A percentile compares a stretch with the other conserved stretches of the same genome.
Conservation (phyloP, 2,113 vertebrate genomes). For the Hoplias malabaricus region DNA sequence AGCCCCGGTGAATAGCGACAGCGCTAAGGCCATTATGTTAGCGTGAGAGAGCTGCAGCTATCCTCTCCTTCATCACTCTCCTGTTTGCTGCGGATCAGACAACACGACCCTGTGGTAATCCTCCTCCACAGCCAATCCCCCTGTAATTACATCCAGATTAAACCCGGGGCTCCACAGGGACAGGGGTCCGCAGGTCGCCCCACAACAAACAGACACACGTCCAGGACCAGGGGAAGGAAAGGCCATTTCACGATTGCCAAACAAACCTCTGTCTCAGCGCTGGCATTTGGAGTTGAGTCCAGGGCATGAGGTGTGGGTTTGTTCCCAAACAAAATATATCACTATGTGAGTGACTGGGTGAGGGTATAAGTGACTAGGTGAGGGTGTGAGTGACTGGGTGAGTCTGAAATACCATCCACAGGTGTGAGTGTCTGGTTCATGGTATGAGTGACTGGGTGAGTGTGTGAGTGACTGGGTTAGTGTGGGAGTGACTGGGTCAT, state of each 20-base stretch:
- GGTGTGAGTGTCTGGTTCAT: too few relatives aligned
- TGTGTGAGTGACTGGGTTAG: too few relatives aligned
- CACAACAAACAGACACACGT: background rate
- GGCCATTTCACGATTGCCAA: background rate
- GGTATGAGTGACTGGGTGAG: too few relatives aligned
- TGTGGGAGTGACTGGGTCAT: too few relatives aligned
- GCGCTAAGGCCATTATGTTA: slow-evolving; percentile 8
- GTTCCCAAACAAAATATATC: too few relatives aligned
- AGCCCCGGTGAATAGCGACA: background rate
- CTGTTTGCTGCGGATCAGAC: slow-evolving; percentile 29
- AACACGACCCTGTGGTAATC: background rate
- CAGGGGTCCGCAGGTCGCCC: background rate
- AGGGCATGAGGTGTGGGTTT: background rate
- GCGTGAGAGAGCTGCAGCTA: background rate
- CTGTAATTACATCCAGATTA: slow-evolving; percentile 7
- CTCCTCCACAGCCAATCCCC: background rate
- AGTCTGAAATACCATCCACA: too few relatives aligned
- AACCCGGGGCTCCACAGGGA: background rate
- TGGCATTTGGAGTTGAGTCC: background rate
- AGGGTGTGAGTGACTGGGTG: too few relatives aligned
- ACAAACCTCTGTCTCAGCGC: background rate
- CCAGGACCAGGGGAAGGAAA: background rate
- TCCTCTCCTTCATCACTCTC: slow-evolving; percentile 15
- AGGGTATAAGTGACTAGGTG: too few relatives aligned
- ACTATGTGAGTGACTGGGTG: too few relatives aligned